phyloP scores from a whole-genome alignment of 2,113 vertebrate species.

The Bolborhynchus lineola region DNA sequence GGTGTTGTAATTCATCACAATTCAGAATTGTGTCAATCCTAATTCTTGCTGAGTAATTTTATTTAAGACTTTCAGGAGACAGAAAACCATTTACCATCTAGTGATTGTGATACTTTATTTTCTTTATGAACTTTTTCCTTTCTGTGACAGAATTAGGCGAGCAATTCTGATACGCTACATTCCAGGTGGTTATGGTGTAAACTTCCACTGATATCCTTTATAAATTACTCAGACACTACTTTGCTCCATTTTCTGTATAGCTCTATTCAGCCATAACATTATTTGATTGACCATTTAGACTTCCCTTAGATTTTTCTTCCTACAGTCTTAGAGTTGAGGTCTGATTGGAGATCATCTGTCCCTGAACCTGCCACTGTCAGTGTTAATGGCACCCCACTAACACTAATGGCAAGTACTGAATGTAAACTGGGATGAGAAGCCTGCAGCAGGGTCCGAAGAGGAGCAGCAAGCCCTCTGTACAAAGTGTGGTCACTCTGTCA shows the following conservation, averaged over 20 bases:
- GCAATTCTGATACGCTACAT: not conserved
- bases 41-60: not conserved
- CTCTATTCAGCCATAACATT: not conserved
- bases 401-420: fast-evolving
- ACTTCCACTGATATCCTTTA: not conserved
- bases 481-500: not conserved
- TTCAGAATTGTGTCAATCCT: not conserved
- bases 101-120: not conserved
- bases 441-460: not conserved
- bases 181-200: not conserved
- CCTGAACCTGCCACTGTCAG: not conserved
- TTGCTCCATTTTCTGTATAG: not conserved
- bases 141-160: not conserved
- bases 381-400: not conserved
- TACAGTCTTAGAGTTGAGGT: not conserved
- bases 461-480: not conserved
- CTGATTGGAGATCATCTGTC: not conserved
- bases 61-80: not conserved
- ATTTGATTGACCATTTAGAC: not conserved
- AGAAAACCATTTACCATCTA: not conserved
- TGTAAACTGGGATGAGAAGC: not conserved
- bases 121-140: not conserved
- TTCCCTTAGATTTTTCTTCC: not conserved
- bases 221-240: not conserved
- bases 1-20: not conserved